Percentiles rank a stretch among this genome's conserved stretches.
phyloP scores from a whole-genome alignment of 2,888 invertebrate species.

The Chydorus sphaericus region DNA sequence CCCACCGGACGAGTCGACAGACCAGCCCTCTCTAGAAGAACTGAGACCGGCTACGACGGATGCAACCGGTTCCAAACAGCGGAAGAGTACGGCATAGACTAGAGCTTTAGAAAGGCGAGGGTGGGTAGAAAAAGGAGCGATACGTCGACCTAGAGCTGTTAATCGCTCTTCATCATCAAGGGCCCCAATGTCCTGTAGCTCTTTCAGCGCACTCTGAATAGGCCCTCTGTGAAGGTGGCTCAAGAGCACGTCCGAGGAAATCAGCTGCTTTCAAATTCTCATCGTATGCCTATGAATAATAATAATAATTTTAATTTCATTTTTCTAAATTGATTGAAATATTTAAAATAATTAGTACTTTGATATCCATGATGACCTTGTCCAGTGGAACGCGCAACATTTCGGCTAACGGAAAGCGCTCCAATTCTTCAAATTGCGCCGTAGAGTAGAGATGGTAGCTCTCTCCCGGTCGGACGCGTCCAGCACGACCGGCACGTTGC shows the following conservation, averaged over 20 bases:
- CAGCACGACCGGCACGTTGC: conserved; percentile 52
- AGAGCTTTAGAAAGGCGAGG: conserved; percentile 45
- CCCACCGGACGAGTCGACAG: conserved; percentile 32
- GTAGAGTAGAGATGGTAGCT: conserved; percentile 34
- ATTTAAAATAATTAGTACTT: conserved; percentile 28
- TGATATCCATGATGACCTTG: conserved; percentile 42
- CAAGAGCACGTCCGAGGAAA: conserved; percentile 44
- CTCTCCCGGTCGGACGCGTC: conserved; percentile 46
- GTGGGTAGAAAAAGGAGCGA: conserved; percentile 39
- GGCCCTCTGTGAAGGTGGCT: conserved; percentile 41
- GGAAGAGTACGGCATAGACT: conserved; percentile 40
- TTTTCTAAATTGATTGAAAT: too few relatives aligned
- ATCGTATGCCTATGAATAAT: conserved; percentile 14
- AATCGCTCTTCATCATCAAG: conserved; percentile 42
- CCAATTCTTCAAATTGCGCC: conserved; percentile 32
- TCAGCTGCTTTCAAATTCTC: conserved; percentile 24
- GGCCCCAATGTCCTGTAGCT: conserved; percentile 41
- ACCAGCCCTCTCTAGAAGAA: conserved; percentile 39
- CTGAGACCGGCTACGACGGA: conserved; percentile 35
- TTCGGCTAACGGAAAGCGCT: conserved; percentile 42
- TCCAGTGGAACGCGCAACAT: conserved; percentile 45
- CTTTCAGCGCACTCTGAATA: conserved; percentile 40
- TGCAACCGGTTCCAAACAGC: conserved; percentile 37
- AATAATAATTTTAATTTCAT: too few relatives aligned
- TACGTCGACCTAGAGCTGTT: conserved; percentile 43